Percentiles rank a stretch among this genome's conserved stretches.
These are phyloP conservation scores for Elaphurus davidianus DNA, from an alignment of 2,113 vertebrate species.

Conservation along the genomic window DNA sequence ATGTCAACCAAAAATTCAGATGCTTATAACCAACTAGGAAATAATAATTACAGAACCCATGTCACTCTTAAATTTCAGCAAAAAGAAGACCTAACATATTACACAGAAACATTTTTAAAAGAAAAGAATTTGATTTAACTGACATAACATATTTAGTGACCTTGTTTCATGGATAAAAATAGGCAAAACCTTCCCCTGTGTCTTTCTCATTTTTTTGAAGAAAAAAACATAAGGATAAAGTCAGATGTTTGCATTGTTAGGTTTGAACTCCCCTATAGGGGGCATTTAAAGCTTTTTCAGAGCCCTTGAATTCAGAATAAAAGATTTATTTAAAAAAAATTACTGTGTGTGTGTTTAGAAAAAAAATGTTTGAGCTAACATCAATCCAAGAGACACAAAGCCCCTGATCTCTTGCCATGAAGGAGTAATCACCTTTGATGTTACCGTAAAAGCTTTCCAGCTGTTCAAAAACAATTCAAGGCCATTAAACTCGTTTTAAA, in stretches of 20 bases:
- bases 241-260: slow-evolving; percentile 61
- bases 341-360: not conserved
- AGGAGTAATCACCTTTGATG: slow-evolving; percentile 61
- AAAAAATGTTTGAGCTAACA: slow-evolving; percentile 70
- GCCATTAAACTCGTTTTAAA: slow-evolving; percentile 35
- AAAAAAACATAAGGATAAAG: slow-evolving; percentile 57
- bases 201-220: slow-evolving; percentile 60
- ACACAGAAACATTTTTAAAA: slow-evolving; percentile 34
- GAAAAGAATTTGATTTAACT: slow-evolving; percentile 42
- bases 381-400: slow-evolving; percentile 57
- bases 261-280: slow-evolving; percentile 63
- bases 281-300: slow-evolving; percentile 71
- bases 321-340: slow-evolving; percentile 54
- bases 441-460: slow-evolving; percentile 53
- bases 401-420: not conserved
- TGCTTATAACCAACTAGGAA: slow-evolving; percentile 43
- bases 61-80: slow-evolving; percentile 55
- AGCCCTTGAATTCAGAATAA: slow-evolving; percentile 76
- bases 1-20: slow-evolving; percentile 80
- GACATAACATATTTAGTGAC: slow-evolving; percentile 59
- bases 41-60: slow-evolving; percentile 59
- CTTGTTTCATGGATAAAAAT: slow-evolving; percentile 63
- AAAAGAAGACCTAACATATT: slow-evolving; percentile 8
- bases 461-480: slow-evolving; percentile 36
- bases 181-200: slow-evolving; percentile 56